Evolutionary conservation across 2,888 invertebrate genomes (phyloP).

Genomic region (Steinernema hermaphroditum): DNA sequence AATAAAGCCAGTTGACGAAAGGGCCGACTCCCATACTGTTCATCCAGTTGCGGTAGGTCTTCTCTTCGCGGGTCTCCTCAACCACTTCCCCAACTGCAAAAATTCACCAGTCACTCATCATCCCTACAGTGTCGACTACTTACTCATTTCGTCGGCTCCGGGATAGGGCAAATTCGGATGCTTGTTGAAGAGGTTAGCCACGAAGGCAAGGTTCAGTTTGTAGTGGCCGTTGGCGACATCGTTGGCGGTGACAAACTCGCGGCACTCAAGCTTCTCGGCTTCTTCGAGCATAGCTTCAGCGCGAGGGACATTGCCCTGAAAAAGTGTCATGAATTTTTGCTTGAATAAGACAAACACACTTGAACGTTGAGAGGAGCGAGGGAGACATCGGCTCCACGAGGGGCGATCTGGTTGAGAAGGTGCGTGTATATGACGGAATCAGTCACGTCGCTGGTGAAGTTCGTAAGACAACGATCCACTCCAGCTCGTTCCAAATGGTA

Average conservation of each 20-base stretch:
- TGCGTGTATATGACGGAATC: conserved; percentile 94
- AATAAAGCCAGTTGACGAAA: conserved; percentile 94
- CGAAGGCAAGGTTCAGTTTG: conserved; percentile 95
- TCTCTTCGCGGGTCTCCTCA: conserved; percentile 61
- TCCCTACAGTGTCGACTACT: conserved; percentile 3
- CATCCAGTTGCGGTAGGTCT: conserved; percentile 92
- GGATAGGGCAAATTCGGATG: conserved; percentile 83
- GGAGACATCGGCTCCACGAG: conserved; percentile 80
- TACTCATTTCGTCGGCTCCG: conserved; percentile 52
- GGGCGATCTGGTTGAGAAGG: conserved; percentile 90
- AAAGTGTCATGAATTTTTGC: not conserved
- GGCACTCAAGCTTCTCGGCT: conserved; percentile 89
- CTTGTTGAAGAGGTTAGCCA: conserved; percentile 97
- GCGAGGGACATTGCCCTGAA: conserved; percentile 70
- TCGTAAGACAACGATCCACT: conserved; percentile 57
- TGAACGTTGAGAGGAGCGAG: conserved; percentile 79
- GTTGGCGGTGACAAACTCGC: conserved; percentile 88
- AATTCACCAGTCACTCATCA: not conserved
- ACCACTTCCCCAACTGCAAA: conserved; percentile 39
- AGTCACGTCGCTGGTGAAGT: conserved; percentile 60
- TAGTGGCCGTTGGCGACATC: conserved; percentile 92
- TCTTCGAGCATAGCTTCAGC: conserved; percentile 95
- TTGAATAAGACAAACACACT: conserved; percentile 27
- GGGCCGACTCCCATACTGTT: conserved; percentile 96
- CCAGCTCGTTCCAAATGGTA: conserved; percentile 81